Evolutionary conservation across 2,797 vertebrate species (phyloP).

Genomic region (Phalanger gymnotis): DNA sequence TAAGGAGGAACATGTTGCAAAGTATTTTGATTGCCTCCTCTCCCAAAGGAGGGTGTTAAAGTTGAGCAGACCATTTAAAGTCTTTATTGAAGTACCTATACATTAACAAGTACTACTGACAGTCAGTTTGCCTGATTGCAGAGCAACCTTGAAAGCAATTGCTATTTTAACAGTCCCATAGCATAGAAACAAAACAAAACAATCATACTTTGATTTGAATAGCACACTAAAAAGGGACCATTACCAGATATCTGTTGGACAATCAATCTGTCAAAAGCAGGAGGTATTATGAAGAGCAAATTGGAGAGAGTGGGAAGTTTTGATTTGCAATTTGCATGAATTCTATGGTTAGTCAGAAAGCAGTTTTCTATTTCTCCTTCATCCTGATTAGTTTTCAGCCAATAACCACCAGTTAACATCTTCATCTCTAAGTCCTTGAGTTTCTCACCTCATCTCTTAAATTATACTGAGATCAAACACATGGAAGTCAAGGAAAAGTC

Average conservation of each 20-base stretch:
- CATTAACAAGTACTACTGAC: constrained; percentile 45
- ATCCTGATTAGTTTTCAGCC: constrained; percentile 46
- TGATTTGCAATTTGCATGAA: constrained; percentile 57
- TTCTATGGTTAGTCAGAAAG: constrained; percentile 59
- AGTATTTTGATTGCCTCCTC: constrained; percentile 59
- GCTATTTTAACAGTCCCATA: constrained; percentile 37
- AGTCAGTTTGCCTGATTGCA: constrained; percentile 35
- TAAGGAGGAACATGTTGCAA: constrained; percentile 19
- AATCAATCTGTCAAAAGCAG: constrained; percentile 64
- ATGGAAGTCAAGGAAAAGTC: constrained; percentile 26
- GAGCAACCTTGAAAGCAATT: constrained; percentile 50
- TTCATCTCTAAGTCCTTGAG: constrained; percentile 52
- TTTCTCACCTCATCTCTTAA: constrained; percentile 53
- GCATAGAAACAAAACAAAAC: constrained; percentile 54
- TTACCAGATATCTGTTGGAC: constrained; percentile 57
- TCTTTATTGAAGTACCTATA: constrained; percentile 53
- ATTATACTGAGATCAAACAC: constrained; percentile 27
- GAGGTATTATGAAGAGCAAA: constrained; percentile 24
- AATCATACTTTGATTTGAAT: constrained; percentile 60
- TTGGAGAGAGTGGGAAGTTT: constrained; percentile 48
- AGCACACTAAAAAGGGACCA: constrained; percentile 54
- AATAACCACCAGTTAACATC: constrained; percentile 42
- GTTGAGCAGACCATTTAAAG: constrained; percentile 53
- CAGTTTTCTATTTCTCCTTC: constrained; percentile 58
- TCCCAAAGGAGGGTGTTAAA: constrained; percentile 52